phyloP scores from a whole-genome alignment of 2,113 vertebrate species.

The Myrmecobius fasciatus region DNA sequence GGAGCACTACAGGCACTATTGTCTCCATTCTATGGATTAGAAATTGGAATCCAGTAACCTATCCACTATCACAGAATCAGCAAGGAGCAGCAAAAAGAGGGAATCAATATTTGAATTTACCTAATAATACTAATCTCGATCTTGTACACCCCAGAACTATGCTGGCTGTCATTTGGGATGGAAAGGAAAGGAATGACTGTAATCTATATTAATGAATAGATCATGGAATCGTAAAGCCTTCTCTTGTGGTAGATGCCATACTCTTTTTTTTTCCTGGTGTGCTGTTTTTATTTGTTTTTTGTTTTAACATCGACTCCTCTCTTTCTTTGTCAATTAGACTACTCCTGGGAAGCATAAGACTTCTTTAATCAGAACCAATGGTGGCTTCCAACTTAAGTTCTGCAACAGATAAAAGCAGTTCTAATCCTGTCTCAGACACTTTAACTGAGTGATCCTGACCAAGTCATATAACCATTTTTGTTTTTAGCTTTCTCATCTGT shows the following conservation, averaged over 20 bases:
- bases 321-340: conserved; percentile 20
- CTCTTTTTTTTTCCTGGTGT: background rate
- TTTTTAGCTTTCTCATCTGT: background rate
- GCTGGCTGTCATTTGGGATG: background rate
- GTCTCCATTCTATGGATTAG: background rate
- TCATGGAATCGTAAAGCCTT: background rate
- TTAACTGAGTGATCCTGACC: background rate
- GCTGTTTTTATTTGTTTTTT: background rate
- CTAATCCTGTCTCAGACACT: background rate
- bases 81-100: background rate
- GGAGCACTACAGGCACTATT: background rate
- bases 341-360: background rate
- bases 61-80: background rate
- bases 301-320: background rate
- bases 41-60: background rate
- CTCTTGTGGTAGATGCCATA: background rate
- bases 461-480: background rate
- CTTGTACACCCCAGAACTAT: background rate
- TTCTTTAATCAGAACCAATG: background rate
- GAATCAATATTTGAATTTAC: background rate
- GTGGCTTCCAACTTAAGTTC: background rate
- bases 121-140: background rate
- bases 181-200: background rate
- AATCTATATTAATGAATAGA: background rate
- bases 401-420: background rate